Evolutionary conservation across 1,140 invertebrate genomes (phyloP).

Genomic region (Cataglyphis hispanica): DNA sequence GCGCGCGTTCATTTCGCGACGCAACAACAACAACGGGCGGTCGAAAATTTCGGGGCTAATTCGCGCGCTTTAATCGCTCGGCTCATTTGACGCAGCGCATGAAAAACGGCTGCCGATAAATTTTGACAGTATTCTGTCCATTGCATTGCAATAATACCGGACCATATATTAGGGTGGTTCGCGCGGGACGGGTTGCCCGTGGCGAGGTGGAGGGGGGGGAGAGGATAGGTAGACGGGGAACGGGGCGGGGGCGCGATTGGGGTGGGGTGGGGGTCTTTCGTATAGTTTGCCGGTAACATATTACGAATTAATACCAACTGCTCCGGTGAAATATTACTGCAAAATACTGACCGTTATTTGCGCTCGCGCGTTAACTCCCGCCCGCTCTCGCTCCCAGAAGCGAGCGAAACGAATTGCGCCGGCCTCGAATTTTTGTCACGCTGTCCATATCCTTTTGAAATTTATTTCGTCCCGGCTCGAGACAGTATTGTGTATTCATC

Average conservation of each 20-base stretch:
- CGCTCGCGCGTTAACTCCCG: conserved; percentile 78
- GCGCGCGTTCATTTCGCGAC: conserved; percentile 43
- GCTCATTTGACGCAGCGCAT: conserved; percentile 85
- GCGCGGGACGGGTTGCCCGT: conserved; percentile 74
- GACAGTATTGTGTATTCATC: conserved; percentile 63
- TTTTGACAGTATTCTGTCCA: conserved; percentile 87
- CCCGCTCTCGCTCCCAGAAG: conserved; percentile 25
- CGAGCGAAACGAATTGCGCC: conserved; percentile 69
- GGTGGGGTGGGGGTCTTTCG: conserved; percentile 78
- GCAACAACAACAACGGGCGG: conserved; percentile 59
- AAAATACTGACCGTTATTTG: conserved; percentile 87
- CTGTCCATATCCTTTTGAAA: conserved; percentile 67
- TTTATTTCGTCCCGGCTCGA: conserved; percentile 62
- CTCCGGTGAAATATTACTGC: conserved; percentile 87
- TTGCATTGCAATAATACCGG: conserved; percentile 87
- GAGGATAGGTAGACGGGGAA: conserved; percentile 56
- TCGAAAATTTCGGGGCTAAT: conserved; percentile 84
- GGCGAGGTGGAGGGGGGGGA: conserved; percentile 59
- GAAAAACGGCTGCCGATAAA: conserved; percentile 87
- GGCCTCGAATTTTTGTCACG: conserved; percentile 68
- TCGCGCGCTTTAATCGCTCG: conserved; percentile 85
- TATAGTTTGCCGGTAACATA: conserved; percentile 87
- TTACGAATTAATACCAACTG: conserved; percentile 87
- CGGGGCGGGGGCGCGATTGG: conserved; percentile 58
- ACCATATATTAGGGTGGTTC: conserved; percentile 86